phyloP scores from a whole-genome alignment of 2,888 invertebrate genomes.

The Cephonodes hylas region DNA sequence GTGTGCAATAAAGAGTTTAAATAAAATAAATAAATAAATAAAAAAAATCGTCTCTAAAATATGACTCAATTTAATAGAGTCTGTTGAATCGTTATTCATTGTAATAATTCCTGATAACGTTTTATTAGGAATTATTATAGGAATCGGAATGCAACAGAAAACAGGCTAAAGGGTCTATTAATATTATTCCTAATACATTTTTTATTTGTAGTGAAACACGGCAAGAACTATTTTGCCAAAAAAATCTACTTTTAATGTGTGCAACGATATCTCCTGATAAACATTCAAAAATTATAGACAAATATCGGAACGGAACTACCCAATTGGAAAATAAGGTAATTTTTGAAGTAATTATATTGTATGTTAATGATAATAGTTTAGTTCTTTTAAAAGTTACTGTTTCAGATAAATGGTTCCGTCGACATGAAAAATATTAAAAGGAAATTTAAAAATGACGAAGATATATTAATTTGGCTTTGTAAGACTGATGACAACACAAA shows the following conservation, averaged over 20 bases:
- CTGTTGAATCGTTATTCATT: no score
- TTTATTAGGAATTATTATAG: no score
- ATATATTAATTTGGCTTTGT: not conserved
- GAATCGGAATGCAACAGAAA: no score
- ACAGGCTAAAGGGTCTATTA: no score
- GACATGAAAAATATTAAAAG: not conserved
- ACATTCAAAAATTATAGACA: not conserved
- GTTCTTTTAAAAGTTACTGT: not conserved
- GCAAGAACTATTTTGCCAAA: not conserved
- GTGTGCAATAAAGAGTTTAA: no score
- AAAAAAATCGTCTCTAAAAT: no score
- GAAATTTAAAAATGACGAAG: not conserved
- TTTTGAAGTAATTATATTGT: not conserved
- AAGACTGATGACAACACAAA: not conserved
- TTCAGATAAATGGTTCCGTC: not conserved
- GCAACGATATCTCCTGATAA: not conserved
- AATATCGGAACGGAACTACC: not conserved
- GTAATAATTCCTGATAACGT: no score
- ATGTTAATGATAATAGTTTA: not conserved
- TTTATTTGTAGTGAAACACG: not conserved
- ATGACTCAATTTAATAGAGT: no score
- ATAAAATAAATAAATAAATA: no score
- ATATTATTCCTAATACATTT: no score
- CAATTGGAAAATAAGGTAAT: not conserved
- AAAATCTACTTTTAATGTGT: not conserved